Conservation (phyloP, 2,113 vertebrate genomes). For the Cryptomyrus ogoouensis region DNA sequence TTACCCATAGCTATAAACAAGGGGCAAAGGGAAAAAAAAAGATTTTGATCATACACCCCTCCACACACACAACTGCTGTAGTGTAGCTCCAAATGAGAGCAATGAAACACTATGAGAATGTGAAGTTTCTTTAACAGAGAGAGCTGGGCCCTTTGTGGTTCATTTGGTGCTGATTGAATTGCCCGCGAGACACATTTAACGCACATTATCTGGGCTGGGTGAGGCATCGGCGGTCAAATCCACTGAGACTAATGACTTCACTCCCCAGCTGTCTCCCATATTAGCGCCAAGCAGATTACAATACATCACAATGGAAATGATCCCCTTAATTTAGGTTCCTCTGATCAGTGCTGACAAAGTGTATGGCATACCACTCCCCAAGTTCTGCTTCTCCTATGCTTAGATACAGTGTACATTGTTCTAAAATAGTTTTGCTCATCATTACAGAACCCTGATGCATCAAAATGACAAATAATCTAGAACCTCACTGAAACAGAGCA, state of each 20-base stretch:
- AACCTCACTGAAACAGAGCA: not conserved
- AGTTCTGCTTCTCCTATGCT: not conserved
- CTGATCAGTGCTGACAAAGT: not conserved
- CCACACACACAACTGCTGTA: not conserved
- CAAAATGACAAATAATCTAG: not conserved
- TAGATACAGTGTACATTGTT: not conserved
- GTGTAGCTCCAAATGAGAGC: not conserved
- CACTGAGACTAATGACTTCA: conserved; percentile 20
- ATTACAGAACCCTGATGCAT: not conserved
- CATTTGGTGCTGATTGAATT: conserved; percentile 20
- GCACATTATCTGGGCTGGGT: conserved; percentile 21
- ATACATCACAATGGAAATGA: conserved; percentile 10
- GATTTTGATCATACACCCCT: not conserved
- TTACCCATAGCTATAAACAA: not conserved
- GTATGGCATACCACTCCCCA: not conserved
- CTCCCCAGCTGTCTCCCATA: conserved; percentile 14
- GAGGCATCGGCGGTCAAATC: conserved; percentile 14
- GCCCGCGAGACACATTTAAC: conserved; percentile 14
- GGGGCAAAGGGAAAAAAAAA: not conserved
- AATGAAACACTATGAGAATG: conserved; percentile 2
- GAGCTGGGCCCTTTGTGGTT: conserved; percentile 17
- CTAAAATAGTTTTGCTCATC: not conserved
- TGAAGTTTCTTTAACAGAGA: not conserved
- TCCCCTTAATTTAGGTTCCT: conserved; percentile 11
- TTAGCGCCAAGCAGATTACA: conserved; percentile 3